Conservation (phyloP, 1,140 invertebrate genomes). For the Asbolus verrucosus region DNA sequence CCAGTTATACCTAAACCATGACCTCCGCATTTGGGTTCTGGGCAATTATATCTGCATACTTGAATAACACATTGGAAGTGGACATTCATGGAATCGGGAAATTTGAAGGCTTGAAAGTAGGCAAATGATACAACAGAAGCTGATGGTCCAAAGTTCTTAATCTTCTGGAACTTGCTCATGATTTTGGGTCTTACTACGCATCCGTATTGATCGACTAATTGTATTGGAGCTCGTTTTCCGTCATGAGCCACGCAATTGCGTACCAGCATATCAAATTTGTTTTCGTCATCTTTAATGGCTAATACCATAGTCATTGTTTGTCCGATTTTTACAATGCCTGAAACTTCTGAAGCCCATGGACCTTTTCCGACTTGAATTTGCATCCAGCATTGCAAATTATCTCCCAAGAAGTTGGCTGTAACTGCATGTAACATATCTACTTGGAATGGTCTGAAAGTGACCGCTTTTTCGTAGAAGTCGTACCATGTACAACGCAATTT, state of each 20-base stretch:
- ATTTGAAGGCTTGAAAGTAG: conserved; percentile 97
- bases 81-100: conserved; percentile 97
- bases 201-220: conserved; percentile 91
- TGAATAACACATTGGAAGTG: conserved; percentile 98
- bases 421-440: conserved; percentile 95
- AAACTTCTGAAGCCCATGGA: conserved; percentile 94
- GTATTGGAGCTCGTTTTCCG: conserved; percentile 91
- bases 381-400: conserved; percentile 97
- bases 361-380: conserved; percentile 95
- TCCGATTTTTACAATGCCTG: conserved; percentile 94
- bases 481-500: conserved; percentile 94
- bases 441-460: conserved; percentile 93
- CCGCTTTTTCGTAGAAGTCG: conserved; percentile 94
- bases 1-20: conserved; percentile 70
- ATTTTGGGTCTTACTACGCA: conserved; percentile 94
- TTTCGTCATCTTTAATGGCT: conserved; percentile 95
- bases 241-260: conserved; percentile 95
- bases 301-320: conserved; percentile 97
- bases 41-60: conserved; percentile 93
- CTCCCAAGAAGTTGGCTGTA: conserved; percentile 93
- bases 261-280: conserved; percentile 95
- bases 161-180: conserved; percentile 95
- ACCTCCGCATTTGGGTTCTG: conserved; percentile 88
- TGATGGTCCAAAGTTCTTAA: conserved; percentile 94
- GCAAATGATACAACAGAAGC: conserved; percentile 94